Evolutionary conservation across 2,888 invertebrate genomes (phyloP).

Genomic region (Drosophila demipolita): DNA sequence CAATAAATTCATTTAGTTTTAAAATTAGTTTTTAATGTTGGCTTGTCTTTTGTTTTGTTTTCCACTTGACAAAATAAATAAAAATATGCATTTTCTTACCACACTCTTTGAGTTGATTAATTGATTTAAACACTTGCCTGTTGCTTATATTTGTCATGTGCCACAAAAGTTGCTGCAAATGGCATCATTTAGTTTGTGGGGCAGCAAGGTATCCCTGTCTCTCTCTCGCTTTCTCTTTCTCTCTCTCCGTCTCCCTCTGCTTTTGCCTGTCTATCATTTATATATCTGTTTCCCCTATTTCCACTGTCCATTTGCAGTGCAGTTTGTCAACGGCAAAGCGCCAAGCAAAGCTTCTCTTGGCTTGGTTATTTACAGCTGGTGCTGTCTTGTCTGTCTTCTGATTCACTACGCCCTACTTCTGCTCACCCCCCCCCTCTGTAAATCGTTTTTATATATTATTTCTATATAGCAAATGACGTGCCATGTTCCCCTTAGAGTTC

Average conservation of each 20-base stretch:
- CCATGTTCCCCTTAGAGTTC: conserved; percentile 31
- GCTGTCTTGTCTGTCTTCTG: conserved; percentile 42
- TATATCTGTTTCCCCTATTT: not conserved
- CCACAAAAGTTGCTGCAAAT: conserved; percentile 32
- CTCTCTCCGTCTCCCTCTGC: not conserved
- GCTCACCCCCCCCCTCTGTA: not conserved
- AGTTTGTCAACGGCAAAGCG: conserved; percentile 54
- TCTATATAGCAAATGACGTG: conserved; percentile 33
- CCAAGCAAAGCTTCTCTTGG: conserved; percentile 33
- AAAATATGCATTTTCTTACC: not conserved
- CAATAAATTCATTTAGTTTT: not conserved
- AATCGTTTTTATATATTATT: conserved; percentile 36
- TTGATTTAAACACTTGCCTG: conserved; percentile 36
- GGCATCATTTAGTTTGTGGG: conserved; percentile 12
- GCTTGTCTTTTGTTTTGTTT: not conserved
- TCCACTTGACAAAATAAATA: not conserved
- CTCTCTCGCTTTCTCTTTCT: conserved; percentile 1
- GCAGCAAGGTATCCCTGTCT: conserved; percentile 9
- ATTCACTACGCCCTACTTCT: conserved; percentile 12
- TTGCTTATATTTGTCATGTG: conserved; percentile 23
- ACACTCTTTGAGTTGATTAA: not conserved
- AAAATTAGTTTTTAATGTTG: not conserved
- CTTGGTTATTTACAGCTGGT: conserved; percentile 48
- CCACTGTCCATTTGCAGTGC: conserved; percentile 42
- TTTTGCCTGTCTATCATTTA: not conserved